A percentile compares a stretch with the other conserved stretches of the same genome.
phyloP scores from a whole-genome alignment of 2,888 invertebrate species.

The Brenthis ino region DNA sequence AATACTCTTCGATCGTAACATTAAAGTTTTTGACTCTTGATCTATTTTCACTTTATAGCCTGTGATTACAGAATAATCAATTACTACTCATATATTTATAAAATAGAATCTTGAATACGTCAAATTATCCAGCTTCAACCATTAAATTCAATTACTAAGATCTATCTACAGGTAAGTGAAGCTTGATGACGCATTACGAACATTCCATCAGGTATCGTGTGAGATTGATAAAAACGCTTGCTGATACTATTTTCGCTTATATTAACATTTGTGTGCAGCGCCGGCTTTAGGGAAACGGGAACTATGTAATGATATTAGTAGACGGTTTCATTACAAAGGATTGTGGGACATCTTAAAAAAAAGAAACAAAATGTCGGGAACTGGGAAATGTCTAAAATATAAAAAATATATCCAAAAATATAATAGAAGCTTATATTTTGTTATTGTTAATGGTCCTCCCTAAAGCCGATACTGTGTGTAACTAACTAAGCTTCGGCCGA shows the following conservation, averaged over 20 bases:
- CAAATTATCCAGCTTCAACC: background rate
- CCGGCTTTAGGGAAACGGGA: slow-evolving; percentile 9
- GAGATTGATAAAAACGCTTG: slow-evolving; percentile 23
- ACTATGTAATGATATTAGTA: too few species aligned
- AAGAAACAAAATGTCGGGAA: background rate
- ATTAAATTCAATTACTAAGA: slow-evolving; percentile 5
- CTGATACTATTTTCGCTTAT: slow-evolving; percentile 22
- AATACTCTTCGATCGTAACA: too few species aligned
- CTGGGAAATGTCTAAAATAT: background rate
- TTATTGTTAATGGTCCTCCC: background rate
- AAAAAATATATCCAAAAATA: background rate
- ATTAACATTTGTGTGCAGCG: slow-evolving; percentile 18
- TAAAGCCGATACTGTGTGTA: slow-evolving; percentile 18
- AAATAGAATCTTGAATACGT: too few species aligned
- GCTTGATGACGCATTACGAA: slow-evolving; percentile 28
- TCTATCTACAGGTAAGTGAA: slow-evolving; percentile 31
- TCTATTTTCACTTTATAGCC: background rate
- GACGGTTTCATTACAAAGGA: background rate
- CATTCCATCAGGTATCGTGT: slow-evolving; percentile 22
- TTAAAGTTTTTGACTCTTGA: background rate
- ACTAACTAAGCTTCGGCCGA: slow-evolving; percentile 37
- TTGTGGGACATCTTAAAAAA: background rate
- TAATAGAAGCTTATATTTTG: background rate
- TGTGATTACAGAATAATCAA: too few species aligned
- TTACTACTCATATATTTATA: too few species aligned